These are phyloP conservation scores for Onthophagus taurus DNA, from an alignment of 1,140 invertebrate species.

Conservation along the genomic window DNA sequence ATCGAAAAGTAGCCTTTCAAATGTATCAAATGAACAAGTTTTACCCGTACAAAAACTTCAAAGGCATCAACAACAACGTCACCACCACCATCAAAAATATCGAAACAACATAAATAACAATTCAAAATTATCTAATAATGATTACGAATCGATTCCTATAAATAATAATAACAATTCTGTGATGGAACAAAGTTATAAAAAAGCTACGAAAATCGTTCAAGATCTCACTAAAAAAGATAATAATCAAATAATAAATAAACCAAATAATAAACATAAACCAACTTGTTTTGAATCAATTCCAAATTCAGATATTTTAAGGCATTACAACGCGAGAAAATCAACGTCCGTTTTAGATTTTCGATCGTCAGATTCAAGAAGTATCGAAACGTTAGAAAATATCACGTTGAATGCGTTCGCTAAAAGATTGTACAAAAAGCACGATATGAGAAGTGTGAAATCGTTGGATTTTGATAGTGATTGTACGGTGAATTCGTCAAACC, in stretches of 20 bases:
- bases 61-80: constrained; percentile 35
- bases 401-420: constrained; percentile 23
- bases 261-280: no score
- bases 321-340: constrained; percentile 35
- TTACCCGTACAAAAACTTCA: constrained; percentile 34
- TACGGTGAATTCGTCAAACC: constrained; percentile 26
- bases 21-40: constrained; percentile 41
- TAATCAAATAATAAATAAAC: no score
- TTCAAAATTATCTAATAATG: constrained; percentile 23
- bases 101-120: constrained; percentile 39
- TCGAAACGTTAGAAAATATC: constrained; percentile 10
- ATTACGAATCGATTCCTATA: constrained; percentile 18
- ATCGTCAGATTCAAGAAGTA: constrained; percentile 20
- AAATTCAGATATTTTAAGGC: constrained; percentile 31
- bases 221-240: constrained; percentile 34
- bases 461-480: constrained; percentile 57
- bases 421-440: constrained; percentile 33
- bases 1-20: constrained; percentile 45
- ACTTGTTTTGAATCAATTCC: no score
- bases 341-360: constrained; percentile 35
- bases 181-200: constrained; percentile 35
- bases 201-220: constrained; percentile 35
- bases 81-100: constrained; percentile 32
- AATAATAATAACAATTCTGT: constrained; percentile 22
- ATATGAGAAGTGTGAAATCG: constrained; percentile 53